Conservation (phyloP, 2,797 vertebrate genomes). For the Harpagifer antarcticus region DNA sequence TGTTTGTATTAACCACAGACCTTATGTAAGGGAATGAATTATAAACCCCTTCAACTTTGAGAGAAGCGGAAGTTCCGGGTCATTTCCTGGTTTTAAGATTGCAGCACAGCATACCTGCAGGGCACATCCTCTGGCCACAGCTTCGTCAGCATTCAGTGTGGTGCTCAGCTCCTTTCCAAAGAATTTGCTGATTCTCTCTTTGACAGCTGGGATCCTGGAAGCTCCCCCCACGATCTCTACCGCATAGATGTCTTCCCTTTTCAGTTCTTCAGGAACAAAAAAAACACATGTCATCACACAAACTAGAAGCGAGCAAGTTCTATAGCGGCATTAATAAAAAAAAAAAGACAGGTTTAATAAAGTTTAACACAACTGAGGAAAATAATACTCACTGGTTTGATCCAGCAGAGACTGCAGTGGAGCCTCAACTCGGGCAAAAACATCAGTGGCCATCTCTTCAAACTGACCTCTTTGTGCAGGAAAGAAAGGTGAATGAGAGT, state of each 20-base stretch:
- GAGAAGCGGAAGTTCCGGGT: no score
- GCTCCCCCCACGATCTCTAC: conserved; percentile 98
- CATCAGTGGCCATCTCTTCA: conserved; percentile 92
- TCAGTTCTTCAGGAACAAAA: conserved; percentile 85
- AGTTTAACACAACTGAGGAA: background rate
- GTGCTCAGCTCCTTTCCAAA: conserved; percentile 97
- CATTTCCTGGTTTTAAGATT: no score
- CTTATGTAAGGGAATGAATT: no score
- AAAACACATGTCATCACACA: background rate
- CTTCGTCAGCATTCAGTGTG: conserved; percentile 97
- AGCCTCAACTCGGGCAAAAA: conserved; percentile 91
- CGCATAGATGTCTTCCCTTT: conserved; percentile 97
- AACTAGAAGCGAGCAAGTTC: background rate
- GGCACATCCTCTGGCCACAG: conserved; percentile 96
- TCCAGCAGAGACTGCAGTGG: conserved; percentile 94
- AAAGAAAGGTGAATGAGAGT: conserved; percentile 12
- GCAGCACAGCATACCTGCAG: conserved; percentile 85
- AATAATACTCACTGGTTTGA: conserved; percentile 90
- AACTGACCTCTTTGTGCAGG: conserved; percentile 87
- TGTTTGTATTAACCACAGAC: no score
- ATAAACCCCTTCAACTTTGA: no score
- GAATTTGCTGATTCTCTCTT: conserved; percentile 96
- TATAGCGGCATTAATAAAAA: background rate
- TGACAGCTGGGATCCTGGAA: conserved; percentile 94
- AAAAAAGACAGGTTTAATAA: background rate